Percentiles rank a stretch among this genome's conserved stretches.
phyloP scores from a whole-genome alignment of 1,140 invertebrate species.

The Drosophila ficusphila region DNA sequence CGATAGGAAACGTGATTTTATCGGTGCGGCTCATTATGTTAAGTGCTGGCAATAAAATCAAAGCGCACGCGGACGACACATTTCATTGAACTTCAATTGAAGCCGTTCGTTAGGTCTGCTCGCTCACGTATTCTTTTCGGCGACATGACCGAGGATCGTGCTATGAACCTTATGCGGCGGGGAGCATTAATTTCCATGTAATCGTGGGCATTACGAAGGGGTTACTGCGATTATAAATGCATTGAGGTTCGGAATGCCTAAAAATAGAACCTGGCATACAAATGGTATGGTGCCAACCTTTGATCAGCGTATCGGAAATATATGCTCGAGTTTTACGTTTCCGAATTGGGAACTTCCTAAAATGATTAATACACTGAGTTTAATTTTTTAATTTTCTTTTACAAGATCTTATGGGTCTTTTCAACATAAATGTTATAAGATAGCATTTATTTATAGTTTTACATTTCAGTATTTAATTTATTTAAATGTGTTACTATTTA shows the following conservation, averaged over 20 bases:
- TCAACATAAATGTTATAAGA: too few species aligned
- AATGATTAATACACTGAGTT: too few species aligned
- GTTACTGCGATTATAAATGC: conserved; percentile 36
- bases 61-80: conserved; percentile 64
- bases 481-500: background rate
- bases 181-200: conserved; percentile 58
- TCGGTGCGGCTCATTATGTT: conserved; percentile 75
- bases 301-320: background rate
- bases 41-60: conserved; percentile 81
- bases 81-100: conserved; percentile 78
- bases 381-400: too few species aligned
- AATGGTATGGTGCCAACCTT: conserved; percentile 14
- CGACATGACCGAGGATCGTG: conserved; percentile 54
- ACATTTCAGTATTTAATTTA: background rate
- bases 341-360: background rate
- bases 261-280: background rate
- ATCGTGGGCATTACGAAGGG: conserved; percentile 39
- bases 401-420: too few species aligned
- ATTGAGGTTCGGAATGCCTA: conserved; percentile 33
- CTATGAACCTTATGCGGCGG: conserved; percentile 15
- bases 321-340: background rate
- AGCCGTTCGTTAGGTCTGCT: conserved; percentile 42
- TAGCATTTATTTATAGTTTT: too few species aligned
- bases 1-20: conserved; percentile 77
- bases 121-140: conserved; percentile 42